Conservation (phyloP, 1,140 invertebrate genomes). For the Zaprionus lachaisei region DNA sequence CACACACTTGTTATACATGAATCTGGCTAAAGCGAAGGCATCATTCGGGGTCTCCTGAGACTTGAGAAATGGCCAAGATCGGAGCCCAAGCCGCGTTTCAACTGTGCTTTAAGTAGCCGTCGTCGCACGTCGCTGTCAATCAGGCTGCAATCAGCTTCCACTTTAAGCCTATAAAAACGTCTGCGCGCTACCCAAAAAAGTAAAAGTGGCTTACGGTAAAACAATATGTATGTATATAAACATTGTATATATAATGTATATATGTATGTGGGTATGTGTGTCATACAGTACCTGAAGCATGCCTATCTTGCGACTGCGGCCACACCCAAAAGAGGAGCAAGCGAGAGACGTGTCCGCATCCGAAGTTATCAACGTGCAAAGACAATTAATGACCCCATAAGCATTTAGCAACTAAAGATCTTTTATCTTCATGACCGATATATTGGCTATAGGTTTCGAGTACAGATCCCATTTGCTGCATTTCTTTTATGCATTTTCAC, state of each 20-base stretch:
- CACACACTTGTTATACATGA: background rate
- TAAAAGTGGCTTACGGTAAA: constrained; percentile 82
- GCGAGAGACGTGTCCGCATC: constrained; percentile 36
- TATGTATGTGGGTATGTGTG: background rate
- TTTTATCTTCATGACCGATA: constrained; percentile 66
- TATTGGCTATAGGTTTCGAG: constrained; percentile 43
- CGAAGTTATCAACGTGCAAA: constrained; percentile 48
- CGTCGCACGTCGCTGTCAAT: constrained; percentile 59
- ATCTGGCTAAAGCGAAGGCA: background rate
- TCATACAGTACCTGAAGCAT: constrained; percentile 42
- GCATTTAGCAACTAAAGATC: constrained; percentile 73
- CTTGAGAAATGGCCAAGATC: constrained; percentile 47
- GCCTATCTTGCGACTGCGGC: constrained; percentile 26
- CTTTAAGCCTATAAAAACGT: constrained; percentile 77
- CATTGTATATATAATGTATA: constrained; percentile 1
- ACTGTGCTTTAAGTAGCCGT: constrained; percentile 75
- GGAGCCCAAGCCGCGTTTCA: constrained; percentile 42
- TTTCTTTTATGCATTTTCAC: constrained; percentile 77
- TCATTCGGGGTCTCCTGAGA: constrained; percentile 5
- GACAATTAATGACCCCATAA: constrained; percentile 79
- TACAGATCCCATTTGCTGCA: constrained; percentile 55
- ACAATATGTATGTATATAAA: constrained; percentile 35
- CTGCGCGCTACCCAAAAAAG: constrained; percentile 57
- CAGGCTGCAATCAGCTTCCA: constrained; percentile 77
- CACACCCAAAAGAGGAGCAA: constrained; percentile 60